These are phyloP conservation scores for Xiphorhynchus elegans DNA, from an alignment of 2,113 vertebrate genomes.

Conservation along the genomic window DNA sequence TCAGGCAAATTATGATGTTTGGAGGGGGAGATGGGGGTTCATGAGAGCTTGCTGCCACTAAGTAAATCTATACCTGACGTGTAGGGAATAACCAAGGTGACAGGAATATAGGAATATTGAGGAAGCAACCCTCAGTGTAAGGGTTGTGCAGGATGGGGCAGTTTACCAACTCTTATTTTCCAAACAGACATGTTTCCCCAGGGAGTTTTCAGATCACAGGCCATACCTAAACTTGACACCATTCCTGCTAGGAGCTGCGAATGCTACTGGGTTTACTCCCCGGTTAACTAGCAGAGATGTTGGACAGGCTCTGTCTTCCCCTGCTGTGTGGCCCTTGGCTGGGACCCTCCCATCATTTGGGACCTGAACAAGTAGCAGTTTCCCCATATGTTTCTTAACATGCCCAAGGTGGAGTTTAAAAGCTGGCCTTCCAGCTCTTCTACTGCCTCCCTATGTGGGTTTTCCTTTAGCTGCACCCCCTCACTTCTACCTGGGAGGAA, in stretches of 20 bases:
- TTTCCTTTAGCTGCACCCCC: not conserved
- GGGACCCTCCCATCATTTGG: not conserved
- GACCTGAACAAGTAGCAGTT: not conserved
- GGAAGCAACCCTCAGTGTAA: not conserved
- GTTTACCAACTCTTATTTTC: not conserved
- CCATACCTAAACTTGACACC: not conserved
- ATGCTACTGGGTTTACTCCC: not conserved
- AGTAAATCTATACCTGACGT: not conserved
- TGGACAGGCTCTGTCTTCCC: not conserved
- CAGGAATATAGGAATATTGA: not conserved
- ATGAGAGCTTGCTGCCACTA: not conserved
- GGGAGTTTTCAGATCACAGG: not conserved
- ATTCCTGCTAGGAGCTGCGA: not conserved
- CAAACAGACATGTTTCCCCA: accelerated
- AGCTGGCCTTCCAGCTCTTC: not conserved
- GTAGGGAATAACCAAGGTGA: not conserved
- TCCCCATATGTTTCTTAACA: not conserved
- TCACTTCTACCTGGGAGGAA: not conserved
- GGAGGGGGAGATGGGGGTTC: not conserved
- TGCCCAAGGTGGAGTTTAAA: not conserved
- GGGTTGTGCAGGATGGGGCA: not conserved
- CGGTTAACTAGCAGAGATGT: not conserved
- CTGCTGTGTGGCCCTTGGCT: not conserved
- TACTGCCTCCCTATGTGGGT: not conserved
- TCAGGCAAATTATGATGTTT: not conserved